Evolutionary conservation across 2,797 vertebrate genomes (phyloP).

Genomic region (Hoplostethus mediterraneus): DNA sequence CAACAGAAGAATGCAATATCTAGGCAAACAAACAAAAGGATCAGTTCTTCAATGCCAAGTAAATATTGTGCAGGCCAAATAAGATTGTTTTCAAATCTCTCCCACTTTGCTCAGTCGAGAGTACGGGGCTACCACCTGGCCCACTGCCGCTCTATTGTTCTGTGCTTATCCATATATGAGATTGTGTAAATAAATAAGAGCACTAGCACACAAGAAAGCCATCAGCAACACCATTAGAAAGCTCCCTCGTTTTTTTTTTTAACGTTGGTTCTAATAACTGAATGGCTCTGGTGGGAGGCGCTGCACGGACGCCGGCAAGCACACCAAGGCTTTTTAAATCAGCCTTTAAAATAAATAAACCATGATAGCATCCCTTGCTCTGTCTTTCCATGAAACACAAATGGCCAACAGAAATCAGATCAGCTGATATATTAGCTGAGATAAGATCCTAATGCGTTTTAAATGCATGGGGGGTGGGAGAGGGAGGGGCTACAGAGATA

Average conservation of each 20-base stretch:
- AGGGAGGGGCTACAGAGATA: slow-evolving; percentile 1
- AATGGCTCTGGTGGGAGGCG: slow-evolving; percentile 37
- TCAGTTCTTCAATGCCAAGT: too few species aligned
- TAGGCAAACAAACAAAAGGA: neutral
- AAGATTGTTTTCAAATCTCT: neutral
- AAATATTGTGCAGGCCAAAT: too few species aligned
- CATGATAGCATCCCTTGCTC: slow-evolving; percentile 39
- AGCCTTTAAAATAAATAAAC: slow-evolving; percentile 69
- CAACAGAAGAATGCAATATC: too few species aligned
- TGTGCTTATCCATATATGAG: slow-evolving; percentile 22
- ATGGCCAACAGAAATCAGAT: slow-evolving; percentile 53
- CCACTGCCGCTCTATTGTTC: slow-evolving; percentile 10
- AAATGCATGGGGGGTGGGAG: slow-evolving; percentile 20
- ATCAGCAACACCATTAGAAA: slow-evolving; percentile 26
- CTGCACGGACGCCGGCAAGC: slow-evolving; percentile 14
- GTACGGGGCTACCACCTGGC: neutral
- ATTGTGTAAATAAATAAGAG: slow-evolving; percentile 28
- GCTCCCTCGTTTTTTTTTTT: slow-evolving; percentile 13
- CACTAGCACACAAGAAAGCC: slow-evolving; percentile 18
- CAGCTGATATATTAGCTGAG: slow-evolving; percentile 50
- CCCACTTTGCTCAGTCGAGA: neutral
- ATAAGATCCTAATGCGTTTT: slow-evolving; percentile 59
- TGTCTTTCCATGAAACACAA: slow-evolving; percentile 39
- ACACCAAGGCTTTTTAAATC: slow-evolving; percentile 56
- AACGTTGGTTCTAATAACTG: slow-evolving; percentile 52